These are phyloP conservation scores for Cariama cristata DNA, from an alignment of 2,113 vertebrate species.

Conservation along the genomic window DNA sequence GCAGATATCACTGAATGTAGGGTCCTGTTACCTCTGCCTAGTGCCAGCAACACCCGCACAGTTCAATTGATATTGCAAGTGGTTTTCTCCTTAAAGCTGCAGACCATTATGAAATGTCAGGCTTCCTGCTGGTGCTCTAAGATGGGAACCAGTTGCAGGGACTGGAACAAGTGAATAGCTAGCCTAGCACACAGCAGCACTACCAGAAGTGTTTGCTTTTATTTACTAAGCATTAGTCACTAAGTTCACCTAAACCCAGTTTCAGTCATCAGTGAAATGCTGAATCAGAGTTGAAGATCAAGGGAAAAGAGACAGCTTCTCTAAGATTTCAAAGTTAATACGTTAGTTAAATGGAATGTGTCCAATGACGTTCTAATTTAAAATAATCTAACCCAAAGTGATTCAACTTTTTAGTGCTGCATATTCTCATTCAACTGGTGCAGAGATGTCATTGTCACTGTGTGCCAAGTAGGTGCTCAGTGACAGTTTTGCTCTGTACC, in stretches of 20 bases:
- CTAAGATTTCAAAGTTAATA: background rate
- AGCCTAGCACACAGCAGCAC: background rate
- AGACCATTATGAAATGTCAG: conserved; percentile 1
- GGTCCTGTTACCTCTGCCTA: background rate
- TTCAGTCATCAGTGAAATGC: background rate
- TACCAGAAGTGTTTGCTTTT: background rate
- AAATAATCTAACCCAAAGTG: background rate
- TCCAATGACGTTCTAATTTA: background rate
- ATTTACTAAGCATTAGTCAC: background rate
- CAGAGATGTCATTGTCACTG: background rate
- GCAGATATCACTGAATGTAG: background rate
- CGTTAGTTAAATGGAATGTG: background rate
- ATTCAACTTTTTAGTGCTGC: background rate
- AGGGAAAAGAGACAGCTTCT: background rate
- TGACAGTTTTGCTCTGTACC: background rate
- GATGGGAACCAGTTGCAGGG: background rate
- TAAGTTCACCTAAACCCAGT: background rate
- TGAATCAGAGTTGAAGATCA: background rate
- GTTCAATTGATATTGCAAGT: background rate
- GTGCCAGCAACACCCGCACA: background rate
- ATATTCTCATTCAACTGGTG: background rate
- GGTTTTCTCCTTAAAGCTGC: background rate
- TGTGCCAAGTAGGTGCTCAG: background rate
- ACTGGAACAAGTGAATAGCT: background rate
- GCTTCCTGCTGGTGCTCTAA: conserved; percentile 6